Conservation (phyloP, 2,113 vertebrate species). For the Mustela nigripes region DNA sequence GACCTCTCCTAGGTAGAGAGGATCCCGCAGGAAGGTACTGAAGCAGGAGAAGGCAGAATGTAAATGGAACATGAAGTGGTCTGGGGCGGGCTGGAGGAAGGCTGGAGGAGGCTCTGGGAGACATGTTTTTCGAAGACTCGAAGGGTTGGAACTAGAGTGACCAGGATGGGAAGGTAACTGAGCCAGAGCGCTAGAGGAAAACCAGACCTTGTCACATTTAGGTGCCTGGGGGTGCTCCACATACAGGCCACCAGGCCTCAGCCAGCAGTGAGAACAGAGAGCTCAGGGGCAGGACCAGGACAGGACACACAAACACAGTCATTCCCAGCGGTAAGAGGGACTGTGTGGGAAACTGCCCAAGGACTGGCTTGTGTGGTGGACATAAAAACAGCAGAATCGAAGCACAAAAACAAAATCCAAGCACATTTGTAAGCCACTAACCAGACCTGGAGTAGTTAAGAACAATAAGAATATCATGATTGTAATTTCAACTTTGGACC, state of each 20-base stretch:
- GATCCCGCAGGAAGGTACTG: not conserved
- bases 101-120: not conserved
- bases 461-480: not conserved
- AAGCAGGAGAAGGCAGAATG: not conserved
- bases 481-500: not conserved
- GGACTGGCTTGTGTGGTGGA: not conserved
- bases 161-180: not conserved
- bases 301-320: not conserved
- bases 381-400: not conserved
- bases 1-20: too few relatives aligned
- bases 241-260: too few relatives aligned
- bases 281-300: rapidly evolving
- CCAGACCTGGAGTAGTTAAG: not conserved
- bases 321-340: rapidly evolving
- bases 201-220: rapidly evolving
- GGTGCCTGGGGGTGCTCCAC: not conserved
- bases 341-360: not conserved
- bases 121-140: not conserved
- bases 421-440: not conserved
- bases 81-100: too few relatives aligned
- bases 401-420: not conserved
- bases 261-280: not conserved
- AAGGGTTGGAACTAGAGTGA: not conserved
- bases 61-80: not conserved
- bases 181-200: not conserved